Evolutionary conservation across 1,140 invertebrate genomes (phyloP).

Genomic region (Aphelinus certus): DNA sequence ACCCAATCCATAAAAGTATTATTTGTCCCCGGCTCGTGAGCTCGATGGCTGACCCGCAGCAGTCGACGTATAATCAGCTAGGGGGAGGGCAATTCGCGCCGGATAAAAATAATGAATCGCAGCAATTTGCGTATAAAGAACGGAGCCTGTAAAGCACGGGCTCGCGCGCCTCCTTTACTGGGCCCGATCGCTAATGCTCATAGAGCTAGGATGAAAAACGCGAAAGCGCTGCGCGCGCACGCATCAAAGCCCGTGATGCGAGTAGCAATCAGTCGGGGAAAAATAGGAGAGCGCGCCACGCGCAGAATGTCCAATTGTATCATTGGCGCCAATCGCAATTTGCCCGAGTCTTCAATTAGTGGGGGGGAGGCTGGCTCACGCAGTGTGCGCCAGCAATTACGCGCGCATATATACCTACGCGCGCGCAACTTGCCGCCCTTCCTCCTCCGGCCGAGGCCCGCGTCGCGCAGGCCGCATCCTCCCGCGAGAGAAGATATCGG

Average conservation of each 20-base stretch:
- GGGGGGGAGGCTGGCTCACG: neutral
- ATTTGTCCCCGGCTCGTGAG: no score
- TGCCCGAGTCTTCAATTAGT: constrained; percentile 36
- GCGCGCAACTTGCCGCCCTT: neutral
- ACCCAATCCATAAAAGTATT: no score
- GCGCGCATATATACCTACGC: neutral
- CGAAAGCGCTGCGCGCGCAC: neutral
- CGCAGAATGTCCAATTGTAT: constrained; percentile 29
- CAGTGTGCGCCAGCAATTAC: constrained; percentile 10
- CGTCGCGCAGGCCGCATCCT: no score
- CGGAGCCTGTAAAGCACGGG: neutral
- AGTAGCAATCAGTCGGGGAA: neutral
- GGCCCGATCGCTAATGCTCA: neutral
- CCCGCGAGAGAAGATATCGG: no score
- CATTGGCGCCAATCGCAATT: constrained; percentile 36
- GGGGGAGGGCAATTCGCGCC: neutral
- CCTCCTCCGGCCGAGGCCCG: no score
- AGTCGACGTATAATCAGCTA: neutral
- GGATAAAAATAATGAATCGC: constrained; percentile 15
- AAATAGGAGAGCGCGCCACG: neutral
- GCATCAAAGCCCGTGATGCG: neutral
- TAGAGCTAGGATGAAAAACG: constrained; percentile 1
- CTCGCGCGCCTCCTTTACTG: neutral
- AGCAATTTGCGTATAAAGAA: neutral
- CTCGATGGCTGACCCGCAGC: neutral